phyloP scores from a whole-genome alignment of 2,797 vertebrate species.

The Sciurus carolinensis region DNA sequence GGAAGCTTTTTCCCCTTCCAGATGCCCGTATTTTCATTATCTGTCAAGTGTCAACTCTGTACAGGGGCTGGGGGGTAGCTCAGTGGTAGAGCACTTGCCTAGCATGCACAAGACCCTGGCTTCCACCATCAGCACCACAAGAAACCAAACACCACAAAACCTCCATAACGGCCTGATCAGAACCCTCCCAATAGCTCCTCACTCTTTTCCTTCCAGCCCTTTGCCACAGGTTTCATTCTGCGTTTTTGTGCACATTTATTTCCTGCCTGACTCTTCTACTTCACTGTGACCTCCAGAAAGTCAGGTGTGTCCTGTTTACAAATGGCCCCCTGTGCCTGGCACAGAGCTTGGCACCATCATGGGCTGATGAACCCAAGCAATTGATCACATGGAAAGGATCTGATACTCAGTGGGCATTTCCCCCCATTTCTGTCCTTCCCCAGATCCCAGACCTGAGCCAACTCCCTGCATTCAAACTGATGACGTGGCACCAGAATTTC shows the following conservation, averaged over 20 bases:
- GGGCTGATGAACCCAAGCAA: neutral
- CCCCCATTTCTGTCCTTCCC: neutral
- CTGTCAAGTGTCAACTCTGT: neutral
- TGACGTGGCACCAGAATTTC: neutral
- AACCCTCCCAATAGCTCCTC: neutral
- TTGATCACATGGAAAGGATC: neutral
- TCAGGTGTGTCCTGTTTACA: neutral
- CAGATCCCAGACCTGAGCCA: neutral
- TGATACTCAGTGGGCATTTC: neutral
- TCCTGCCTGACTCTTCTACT: neutral
- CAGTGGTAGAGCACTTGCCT: neutral
- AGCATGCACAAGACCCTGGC: neutral
- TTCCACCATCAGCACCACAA: neutral
- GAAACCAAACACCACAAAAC: neutral
- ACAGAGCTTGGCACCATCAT: neutral
- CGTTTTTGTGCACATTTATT: neutral
- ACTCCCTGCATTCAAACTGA: neutral
- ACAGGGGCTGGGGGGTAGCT: neutral
- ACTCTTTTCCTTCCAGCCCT: conserved; percentile 11
- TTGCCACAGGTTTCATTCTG: neutral
- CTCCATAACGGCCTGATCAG: neutral
- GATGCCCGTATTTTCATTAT: neutral
- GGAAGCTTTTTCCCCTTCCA: neutral
- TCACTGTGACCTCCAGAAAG: neutral
- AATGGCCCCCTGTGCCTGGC: neutral